Percentiles rank a stretch among this genome's conserved stretches.
These are phyloP conservation scores for Tortricodes alternella DNA, from an alignment of 2,888 invertebrate genomes.

Conservation along the genomic window DNA sequence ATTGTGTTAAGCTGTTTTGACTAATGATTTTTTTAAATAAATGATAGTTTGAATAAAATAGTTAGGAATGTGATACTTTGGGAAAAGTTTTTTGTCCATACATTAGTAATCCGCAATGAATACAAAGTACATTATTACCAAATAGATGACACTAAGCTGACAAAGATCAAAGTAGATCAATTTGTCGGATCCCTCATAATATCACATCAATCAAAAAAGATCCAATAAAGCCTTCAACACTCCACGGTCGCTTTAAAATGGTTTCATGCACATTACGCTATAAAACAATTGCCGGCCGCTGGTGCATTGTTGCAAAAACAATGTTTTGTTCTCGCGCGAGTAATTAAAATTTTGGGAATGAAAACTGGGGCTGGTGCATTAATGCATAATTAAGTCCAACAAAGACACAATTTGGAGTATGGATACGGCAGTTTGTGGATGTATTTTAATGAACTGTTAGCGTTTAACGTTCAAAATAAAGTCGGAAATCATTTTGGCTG, in stretches of 20 bases:
- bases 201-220: background rate
- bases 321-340: slow-evolving; percentile 37
- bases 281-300: slow-evolving; percentile 31
- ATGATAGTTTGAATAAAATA: too few species aligned
- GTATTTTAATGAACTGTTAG: background rate
- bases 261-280: slow-evolving; percentile 22
- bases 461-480: background rate
- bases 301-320: slow-evolving; percentile 38
- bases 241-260: background rate
- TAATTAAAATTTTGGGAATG: slow-evolving; percentile 42
- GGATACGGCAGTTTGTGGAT: slow-evolving; percentile 12
- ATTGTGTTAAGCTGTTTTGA: too few species aligned
- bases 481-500: too few species aligned
- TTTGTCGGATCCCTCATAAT: too few species aligned
- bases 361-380: slow-evolving; percentile 10
- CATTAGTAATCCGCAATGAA: too few species aligned
- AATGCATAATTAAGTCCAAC: slow-evolving; percentile 24
- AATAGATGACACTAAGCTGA: too few species aligned
- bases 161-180: too few species aligned
- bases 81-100: too few species aligned
- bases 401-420: background rate
- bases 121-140: too few species aligned
- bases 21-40: too few species aligned
- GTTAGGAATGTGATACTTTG: too few species aligned
- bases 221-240: background rate